Conservation (phyloP, 2,888 invertebrate genomes). For the Minunthozetes semirufus region DNA sequence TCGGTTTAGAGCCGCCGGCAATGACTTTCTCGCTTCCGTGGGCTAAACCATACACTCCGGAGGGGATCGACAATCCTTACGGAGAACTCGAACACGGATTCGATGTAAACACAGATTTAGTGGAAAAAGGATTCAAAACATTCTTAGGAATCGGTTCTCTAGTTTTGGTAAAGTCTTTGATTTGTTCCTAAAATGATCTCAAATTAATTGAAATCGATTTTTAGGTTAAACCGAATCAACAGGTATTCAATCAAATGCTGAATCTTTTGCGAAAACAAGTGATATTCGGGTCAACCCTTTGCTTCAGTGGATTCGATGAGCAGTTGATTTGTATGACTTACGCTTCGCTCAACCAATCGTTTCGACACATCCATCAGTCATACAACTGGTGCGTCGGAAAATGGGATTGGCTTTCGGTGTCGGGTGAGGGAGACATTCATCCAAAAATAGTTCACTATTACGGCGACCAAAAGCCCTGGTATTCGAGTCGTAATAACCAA, state of each 20-base stretch:
- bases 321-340: constrained; percentile 17
- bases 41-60: not conserved
- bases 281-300: not conserved
- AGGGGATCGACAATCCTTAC: constrained; percentile 18
- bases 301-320: constrained; percentile 20
- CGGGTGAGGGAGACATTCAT: not conserved
- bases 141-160: constrained; percentile 9
- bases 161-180: not conserved
- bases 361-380: constrained; percentile 15
- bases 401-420: constrained; percentile 5
- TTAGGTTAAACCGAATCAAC: not conserved
- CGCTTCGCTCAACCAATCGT: not conserved
- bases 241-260: constrained; percentile 1
- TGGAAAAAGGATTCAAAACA: not conserved
- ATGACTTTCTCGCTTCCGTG: constrained; percentile 25
- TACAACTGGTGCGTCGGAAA: constrained; percentile 21
- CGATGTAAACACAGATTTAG: not conserved
- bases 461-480: constrained; percentile 25
- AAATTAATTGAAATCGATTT: no score
- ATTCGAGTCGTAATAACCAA: constrained; percentile 17
- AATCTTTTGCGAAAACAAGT: not conserved
- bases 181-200: no score
- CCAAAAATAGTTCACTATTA: constrained; percentile 16
- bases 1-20: constrained; percentile 11
- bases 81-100: constrained; percentile 20